These are phyloP conservation scores for Chalcis sispes DNA, from an alignment of 2,888 invertebrate genomes.

Conservation along the genomic window DNA sequence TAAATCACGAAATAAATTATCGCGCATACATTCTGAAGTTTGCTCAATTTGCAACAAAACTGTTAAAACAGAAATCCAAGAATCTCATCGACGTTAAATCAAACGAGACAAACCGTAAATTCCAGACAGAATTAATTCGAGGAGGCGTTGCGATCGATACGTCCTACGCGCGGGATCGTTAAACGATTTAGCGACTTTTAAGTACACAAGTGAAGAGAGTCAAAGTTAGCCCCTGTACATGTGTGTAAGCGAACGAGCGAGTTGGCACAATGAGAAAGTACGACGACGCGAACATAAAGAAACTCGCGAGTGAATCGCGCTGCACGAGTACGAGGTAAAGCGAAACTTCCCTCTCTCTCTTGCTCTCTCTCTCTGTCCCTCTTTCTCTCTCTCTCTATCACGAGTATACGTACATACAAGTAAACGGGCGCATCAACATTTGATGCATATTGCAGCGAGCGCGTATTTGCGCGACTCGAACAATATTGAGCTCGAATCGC, in stretches of 20 bases:
- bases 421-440: slow-evolving; percentile 49
- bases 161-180: slow-evolving; percentile 35
- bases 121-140: slow-evolving; percentile 54
- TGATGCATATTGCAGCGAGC: slow-evolving; percentile 63
- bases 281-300: slow-evolving; percentile 29
- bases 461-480: slow-evolving; percentile 60
- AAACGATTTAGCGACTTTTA: slow-evolving; percentile 48
- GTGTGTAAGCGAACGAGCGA: slow-evolving; percentile 4
- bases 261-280: slow-evolving; percentile 30
- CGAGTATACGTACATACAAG: neutral
- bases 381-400: slow-evolving; percentile 1
- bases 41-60: neutral
- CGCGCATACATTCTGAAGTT: neutral
- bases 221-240: neutral
- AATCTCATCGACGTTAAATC: slow-evolving; percentile 8
- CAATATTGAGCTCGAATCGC: slow-evolving; percentile 62
- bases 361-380: neutral
- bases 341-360: too few species aligned
- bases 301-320: neutral
- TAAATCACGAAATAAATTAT: neutral
- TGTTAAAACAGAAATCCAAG: neutral
- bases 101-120: slow-evolving; percentile 28
- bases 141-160: slow-evolving; percentile 33
- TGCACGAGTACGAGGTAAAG: neutral
- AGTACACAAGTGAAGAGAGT: slow-evolving; percentile 7